A percentile compares a stretch with the other conserved stretches of the same genome.
phyloP scores from a whole-genome alignment of 1,140 invertebrate genomes.

The Chelonus insularis region DNA sequence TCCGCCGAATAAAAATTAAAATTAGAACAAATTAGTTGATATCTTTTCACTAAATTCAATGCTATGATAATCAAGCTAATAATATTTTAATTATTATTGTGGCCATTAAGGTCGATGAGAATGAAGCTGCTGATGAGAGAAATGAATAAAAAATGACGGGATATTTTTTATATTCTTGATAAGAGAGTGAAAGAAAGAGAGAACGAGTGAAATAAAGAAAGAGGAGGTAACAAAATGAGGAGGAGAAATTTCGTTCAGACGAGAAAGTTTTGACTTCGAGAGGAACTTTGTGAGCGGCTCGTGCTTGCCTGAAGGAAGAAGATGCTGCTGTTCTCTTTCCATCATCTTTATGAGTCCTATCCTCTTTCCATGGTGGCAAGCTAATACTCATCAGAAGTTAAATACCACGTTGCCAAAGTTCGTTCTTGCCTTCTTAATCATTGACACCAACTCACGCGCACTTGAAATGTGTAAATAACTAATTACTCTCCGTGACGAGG shows the following conservation, averaged over 20 bases:
- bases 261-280: background rate
- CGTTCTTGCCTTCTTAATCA: slow-evolving; percentile 42
- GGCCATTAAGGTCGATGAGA: no score
- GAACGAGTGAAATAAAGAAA: slow-evolving; percentile 27
- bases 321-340: slow-evolving; percentile 17
- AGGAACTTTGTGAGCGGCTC: background rate
- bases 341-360: slow-evolving; percentile 18
- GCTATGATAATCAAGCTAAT: no score
- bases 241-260: slow-evolving; percentile 26
- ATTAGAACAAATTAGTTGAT: background rate
- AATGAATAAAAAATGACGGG: no score
- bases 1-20: slow-evolving; percentile 11
- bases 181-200: no score
- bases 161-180: no score
- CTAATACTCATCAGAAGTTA: slow-evolving; percentile 38
- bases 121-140: no score
- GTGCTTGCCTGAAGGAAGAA: background rate
- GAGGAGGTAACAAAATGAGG: slow-evolving; percentile 11
- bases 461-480: slow-evolving; percentile 52
- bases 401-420: slow-evolving; percentile 46
- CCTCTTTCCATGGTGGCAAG: slow-evolving; percentile 2
- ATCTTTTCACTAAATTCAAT: no score
- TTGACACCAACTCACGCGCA: slow-evolving; percentile 49
- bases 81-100: no score
- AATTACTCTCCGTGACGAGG: slow-evolving; percentile 38